Evolutionary conservation across 2,113 vertebrate genomes (phyloP), one percentile per base, ranked within the genome.

Genomic region (Smithornis capensis): DNA sequence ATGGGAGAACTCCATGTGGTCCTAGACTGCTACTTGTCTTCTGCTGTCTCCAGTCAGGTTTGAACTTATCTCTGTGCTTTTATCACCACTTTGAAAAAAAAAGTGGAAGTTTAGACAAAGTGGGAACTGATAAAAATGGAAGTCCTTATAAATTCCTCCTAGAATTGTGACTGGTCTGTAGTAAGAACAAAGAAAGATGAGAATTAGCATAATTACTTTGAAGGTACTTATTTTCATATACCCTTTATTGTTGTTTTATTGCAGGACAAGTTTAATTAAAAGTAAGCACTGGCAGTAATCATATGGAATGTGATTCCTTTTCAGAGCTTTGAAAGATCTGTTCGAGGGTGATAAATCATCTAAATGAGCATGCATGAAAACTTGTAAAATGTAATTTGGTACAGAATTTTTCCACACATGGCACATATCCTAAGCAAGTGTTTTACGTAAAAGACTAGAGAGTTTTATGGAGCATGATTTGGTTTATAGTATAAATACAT

Each of bases 341-440:
- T 67, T 59, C 56, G 45, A 87, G 29, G 38, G 35, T 83, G 85
- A 92, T 86, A 94, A 81, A 90, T 94, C 76, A 78, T 64, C 40
- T 89, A 85, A 87, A 91, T 40, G 44, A 93, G n/a, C 4, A 1
- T 57, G 69, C 49, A 57, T 17, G 53, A 89, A 90, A 75, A 76
- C 56, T 38, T 82, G 74, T 81, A 81, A 90, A 77, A 40, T 49
- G 37, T 82, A 75, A 81, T 90, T 63, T 83, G 80, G 49, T 87
- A 38, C 31, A 82, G 56, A 75, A 40, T 90, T 89, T 92, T 90
- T 93, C 90, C 76, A 49, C 23, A 33, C 10, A 6, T 92, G 52
- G 59, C 55, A 45, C 23, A 64, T 69, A 56, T 76, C 52, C 37
- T 57, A 82, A 49, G 40, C n/a, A 56, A 82, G 19, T 63, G 42